Conservation (phyloP, 1,140 invertebrate species). For the Lordiphosa mommai region DNA sequence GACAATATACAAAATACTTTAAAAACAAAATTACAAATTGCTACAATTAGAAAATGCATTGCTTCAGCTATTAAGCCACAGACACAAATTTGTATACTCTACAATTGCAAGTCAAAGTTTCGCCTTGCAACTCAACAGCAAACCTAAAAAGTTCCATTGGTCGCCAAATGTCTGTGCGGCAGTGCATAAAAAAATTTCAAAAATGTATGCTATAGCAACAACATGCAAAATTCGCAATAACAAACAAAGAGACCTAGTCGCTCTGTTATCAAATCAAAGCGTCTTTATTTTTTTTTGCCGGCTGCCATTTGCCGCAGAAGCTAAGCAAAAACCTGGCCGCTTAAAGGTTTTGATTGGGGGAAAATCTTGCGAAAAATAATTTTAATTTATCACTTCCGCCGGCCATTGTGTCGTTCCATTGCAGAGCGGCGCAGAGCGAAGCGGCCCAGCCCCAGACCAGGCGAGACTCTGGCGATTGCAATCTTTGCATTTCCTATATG, state of each 20-base stretch:
- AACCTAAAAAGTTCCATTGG: slow-evolving; percentile 47
- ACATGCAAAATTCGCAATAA: slow-evolving; percentile 10
- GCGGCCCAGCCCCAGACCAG: slow-evolving; percentile 7
- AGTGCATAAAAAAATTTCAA: slow-evolving; percentile 75
- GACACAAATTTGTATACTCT: not conserved
- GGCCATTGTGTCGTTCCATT: slow-evolving; percentile 69
- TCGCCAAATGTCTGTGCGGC: slow-evolving; percentile 54
- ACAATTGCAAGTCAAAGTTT: not conserved
- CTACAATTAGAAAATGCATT: not conserved
- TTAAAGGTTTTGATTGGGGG: slow-evolving; percentile 42
- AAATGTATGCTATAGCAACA: slow-evolving; percentile 50
- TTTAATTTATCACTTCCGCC: slow-evolving; percentile 78
- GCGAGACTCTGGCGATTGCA: slow-evolving; percentile 36
- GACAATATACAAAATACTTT: too few relatives aligned
- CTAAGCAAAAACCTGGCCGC: slow-evolving; percentile 18
- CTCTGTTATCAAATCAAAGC: slow-evolving; percentile 71
- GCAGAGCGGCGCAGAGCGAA: slow-evolving; percentile 7
- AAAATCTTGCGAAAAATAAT: slow-evolving; percentile 78
- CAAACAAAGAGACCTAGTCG: slow-evolving; percentile 2
- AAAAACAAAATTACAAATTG: not conserved
- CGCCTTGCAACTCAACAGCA: slow-evolving; percentile 1
- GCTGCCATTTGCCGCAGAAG: slow-evolving; percentile 14
- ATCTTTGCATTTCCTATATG: slow-evolving; percentile 76
- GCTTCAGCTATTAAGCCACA: not conserved
- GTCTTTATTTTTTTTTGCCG: slow-evolving; percentile 10